Conservation (phyloP, 2,113 vertebrate species). For the Phyllostomus hastatus region DNA sequence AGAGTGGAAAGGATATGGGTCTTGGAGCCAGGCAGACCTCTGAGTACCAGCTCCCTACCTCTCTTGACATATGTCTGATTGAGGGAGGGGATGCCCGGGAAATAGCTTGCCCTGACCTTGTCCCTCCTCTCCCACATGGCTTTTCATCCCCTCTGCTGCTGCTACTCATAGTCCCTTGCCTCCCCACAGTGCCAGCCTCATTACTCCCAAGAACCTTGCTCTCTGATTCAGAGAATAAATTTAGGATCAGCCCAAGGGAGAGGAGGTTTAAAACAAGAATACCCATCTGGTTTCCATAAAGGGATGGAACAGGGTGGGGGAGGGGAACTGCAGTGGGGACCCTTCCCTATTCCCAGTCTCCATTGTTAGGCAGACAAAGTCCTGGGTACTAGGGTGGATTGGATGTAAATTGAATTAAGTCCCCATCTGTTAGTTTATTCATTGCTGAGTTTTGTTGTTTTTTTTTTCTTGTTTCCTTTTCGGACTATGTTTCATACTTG, state of each 20-base stretch:
- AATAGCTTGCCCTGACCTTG: neutral
- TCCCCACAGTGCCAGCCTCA: neutral
- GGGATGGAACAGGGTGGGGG: neutral
- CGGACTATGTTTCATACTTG: constrained; percentile 55
- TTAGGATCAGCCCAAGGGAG: constrained; percentile 43
- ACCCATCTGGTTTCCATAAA: constrained; percentile 57
- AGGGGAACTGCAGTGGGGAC: neutral
- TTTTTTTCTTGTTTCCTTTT: neutral
- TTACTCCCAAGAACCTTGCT: neutral
- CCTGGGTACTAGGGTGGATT: constrained; percentile 16
- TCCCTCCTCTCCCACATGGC: neutral
- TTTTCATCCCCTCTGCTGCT: neutral
- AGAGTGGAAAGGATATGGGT: neutral
- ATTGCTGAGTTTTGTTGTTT: neutral
- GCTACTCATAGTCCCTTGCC: neutral
- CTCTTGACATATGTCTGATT: neutral
- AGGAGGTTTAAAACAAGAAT: constrained; percentile 47
- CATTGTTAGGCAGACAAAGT: constrained; percentile 67
- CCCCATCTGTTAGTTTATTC: constrained; percentile 73
- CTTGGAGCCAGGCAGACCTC: neutral
- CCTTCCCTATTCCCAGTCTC: neutral
- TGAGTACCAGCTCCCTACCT: neutral
- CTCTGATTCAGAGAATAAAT: constrained; percentile 41
- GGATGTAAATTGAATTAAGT: constrained; percentile 69
- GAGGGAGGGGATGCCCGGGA: too few species aligned